Evolutionary conservation across 1,140 invertebrate species (phyloP).

Genomic region (Kradibia gibbosae): DNA sequence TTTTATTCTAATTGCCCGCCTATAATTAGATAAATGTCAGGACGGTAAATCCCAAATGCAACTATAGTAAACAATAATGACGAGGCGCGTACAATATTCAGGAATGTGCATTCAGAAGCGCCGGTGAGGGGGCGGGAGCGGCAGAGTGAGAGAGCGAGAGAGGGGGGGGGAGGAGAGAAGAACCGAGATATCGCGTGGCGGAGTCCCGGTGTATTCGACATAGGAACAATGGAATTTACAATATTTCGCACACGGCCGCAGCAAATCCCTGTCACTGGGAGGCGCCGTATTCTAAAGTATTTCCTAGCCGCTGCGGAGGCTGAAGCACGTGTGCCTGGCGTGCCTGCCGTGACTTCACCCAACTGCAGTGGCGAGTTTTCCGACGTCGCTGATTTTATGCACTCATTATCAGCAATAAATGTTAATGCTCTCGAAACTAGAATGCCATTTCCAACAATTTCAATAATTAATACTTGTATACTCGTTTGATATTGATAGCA

Average conservation of each 20-base stretch:
- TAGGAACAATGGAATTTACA: slow-evolving; percentile 46
- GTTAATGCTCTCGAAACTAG: slow-evolving; percentile 44
- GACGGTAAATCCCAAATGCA: slow-evolving; percentile 51
- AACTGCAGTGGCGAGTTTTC: slow-evolving; percentile 12
- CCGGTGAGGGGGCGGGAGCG: neutral
- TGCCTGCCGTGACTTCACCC: neutral
- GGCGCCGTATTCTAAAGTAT: neutral
- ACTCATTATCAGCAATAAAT: slow-evolving; percentile 48
- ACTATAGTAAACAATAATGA: slow-evolving; percentile 50
- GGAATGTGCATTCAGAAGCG: neutral
- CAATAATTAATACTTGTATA: slow-evolving; percentile 55
- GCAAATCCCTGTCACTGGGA: neutral
- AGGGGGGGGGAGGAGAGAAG: neutral
- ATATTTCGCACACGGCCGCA: slow-evolving; percentile 28
- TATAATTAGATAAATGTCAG: slow-evolving; percentile 51
- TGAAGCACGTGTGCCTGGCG: slow-evolving; percentile 21
- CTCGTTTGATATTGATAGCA: slow-evolving; percentile 51
- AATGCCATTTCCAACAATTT: slow-evolving; percentile 54
- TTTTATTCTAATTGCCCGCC: slow-evolving; percentile 47
- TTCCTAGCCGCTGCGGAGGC: slow-evolving; percentile 2
- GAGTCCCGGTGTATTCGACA: slow-evolving; percentile 12
- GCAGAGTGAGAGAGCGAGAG: neutral
- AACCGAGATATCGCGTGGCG: slow-evolving; percentile 34
- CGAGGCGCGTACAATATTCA: slow-evolving; percentile 45
- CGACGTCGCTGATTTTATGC: slow-evolving; percentile 21